A percentile compares a stretch with the other conserved stretches of the same genome.
Evolutionary conservation across 2,888 invertebrate genomes (phyloP).

Genomic region (Eledona agricola): DNA sequence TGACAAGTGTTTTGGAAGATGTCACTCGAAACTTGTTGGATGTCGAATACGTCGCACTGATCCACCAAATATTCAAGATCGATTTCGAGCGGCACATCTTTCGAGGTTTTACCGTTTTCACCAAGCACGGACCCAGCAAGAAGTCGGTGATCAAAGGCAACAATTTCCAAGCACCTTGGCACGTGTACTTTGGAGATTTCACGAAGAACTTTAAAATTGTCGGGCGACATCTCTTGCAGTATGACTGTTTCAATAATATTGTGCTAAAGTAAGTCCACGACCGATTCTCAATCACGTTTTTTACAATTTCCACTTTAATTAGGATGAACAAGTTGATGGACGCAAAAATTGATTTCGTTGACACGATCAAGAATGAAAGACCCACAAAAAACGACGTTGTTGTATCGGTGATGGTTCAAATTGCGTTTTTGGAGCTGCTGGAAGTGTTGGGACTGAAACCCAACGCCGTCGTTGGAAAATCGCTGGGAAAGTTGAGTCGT

Average conservation of each 20-base stretch:
- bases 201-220: no score
- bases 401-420: conserved; percentile 67
- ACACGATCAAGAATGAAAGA: background rate
- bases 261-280: no score
- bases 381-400: conserved; percentile 21
- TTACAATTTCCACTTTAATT: background rate
- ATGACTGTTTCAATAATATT: no score
- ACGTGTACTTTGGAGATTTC: no score
- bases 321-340: conserved; percentile 17
- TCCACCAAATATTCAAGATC: conserved; percentile 28
- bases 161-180: background rate
- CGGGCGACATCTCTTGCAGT: no score
- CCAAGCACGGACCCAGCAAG: conserved; percentile 1
- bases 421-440: conserved; percentile 61
- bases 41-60: conserved; percentile 68
- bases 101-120: conserved; percentile 21
- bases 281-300: no score
- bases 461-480: conserved; percentile 68
- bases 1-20: conserved; percentile 70
- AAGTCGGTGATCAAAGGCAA: conserved; percentile 1
- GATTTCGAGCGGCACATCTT: conserved; percentile 15
- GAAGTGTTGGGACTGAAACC: conserved; percentile 61
- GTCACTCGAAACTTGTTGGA: conserved; percentile 70
- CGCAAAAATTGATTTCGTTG: background rate
- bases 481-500: conserved; percentile 89